Evolutionary conservation across 1,140 invertebrate species (phyloP), one percentile per base, ranked within the genome.

Genomic region (Mycetomoellerius zeteki): DNA sequence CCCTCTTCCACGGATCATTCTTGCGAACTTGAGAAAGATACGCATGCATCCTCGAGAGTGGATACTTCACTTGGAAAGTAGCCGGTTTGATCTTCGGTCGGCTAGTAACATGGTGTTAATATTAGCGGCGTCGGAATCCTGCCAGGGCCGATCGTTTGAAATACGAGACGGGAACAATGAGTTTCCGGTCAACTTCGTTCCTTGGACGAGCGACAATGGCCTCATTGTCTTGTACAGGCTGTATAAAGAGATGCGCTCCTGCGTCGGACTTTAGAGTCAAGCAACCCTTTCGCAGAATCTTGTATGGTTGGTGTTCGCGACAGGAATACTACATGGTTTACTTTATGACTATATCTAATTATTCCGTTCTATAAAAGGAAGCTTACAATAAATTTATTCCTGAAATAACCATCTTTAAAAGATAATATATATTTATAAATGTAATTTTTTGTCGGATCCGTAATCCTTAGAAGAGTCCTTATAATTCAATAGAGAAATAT

Each of bases 51-150:
- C 43, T 47, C 30, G 52, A 75, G 54, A 73, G 60, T 47, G 21
- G 33, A 6, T 43, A 43, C 33, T 67, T 67, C n/a, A 24, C 75
- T 30, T n/a, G 27, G 58, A 52, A 85, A 65, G 84, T 81, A 54
- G 52, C 52, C 73, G 56, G 33, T 54, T n/a, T 71, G 81, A 19
- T 21, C 47, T 62, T 77, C 52, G 67, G 64, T 84, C 62, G 88
- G 77, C 37, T 90, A 71, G 89, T 90, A 90, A 90, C 80, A 86
- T 60, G 56, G 89, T 90, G 89, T 90, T 90, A 90, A 90, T 90
- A 90, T 90, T 90, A 90, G 69, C 80, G 86, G 60, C 81, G 76
- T 69, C 65, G 81, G 82, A 88, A 90, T 90, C 81, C 71, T 64
- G 50, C 27, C 27, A 52, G 50, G 64, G 84, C 30, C 67, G 78